phyloP scores from a whole-genome alignment of 2,888 invertebrate genomes.

The Trissoscelio sp. region DNA sequence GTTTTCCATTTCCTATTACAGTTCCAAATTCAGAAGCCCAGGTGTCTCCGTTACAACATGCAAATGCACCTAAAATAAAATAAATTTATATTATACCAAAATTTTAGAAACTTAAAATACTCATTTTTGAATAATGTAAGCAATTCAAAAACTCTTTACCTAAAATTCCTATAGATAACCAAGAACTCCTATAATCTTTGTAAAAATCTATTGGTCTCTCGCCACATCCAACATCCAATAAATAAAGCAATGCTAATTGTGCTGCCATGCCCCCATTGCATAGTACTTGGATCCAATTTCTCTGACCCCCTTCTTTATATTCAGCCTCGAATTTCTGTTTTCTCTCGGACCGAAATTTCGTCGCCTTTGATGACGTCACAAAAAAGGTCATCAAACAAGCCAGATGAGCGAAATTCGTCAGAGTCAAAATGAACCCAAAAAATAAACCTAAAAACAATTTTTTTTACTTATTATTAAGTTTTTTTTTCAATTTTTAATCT shows the following conservation, averaged over 20 bases:
- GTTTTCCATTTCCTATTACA: conserved; percentile 87
- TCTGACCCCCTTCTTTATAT: conserved; percentile 93
- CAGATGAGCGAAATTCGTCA: conserved; percentile 91
- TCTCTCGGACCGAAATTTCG: conserved; percentile 88
- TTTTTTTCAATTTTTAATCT: no score
- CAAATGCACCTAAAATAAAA: conserved; percentile 86
- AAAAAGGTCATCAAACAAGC: conserved; percentile 91
- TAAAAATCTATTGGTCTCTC: conserved; percentile 92
- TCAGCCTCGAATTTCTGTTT: conserved; percentile 90
- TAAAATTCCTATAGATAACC: conserved; percentile 91
- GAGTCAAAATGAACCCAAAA: conserved; percentile 90
- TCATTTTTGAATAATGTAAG: no score
- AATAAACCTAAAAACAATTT: conserved; percentile 85
- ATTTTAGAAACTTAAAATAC: no score
- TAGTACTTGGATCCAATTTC: conserved; percentile 95
- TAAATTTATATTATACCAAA: conserved; percentile 11
- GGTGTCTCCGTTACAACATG: conserved; percentile 94
- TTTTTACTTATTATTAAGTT: not conserved
- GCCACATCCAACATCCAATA: conserved; percentile 91
- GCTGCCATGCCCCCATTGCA: conserved; percentile 93
- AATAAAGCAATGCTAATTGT: conserved; percentile 90
- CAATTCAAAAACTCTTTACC: no score
- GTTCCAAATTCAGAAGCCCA: conserved; percentile 95
- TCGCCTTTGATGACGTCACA: conserved; percentile 91
- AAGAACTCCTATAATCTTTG: conserved; percentile 90